Percentiles rank a stretch among this genome's conserved stretches.
Evolutionary conservation across 2,888 invertebrate genomes (phyloP).

Genomic region (Pyrgus malvae): DNA sequence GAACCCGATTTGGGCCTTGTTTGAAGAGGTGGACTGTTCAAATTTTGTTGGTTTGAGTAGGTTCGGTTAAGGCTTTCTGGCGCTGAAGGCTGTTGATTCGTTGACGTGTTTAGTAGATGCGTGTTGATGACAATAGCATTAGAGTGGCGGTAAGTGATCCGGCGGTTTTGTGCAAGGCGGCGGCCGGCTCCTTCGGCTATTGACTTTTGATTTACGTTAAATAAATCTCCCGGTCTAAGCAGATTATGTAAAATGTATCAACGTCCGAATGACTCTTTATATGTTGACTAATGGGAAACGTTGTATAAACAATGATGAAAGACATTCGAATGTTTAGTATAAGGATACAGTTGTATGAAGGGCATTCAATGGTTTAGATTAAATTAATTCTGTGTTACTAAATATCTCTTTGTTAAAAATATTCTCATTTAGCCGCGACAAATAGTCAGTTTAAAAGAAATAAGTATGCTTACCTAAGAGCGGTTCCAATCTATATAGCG

Average conservation of each 20-base stretch:
- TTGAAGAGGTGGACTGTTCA: neutral
- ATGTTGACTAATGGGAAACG: slow-evolving; percentile 12
- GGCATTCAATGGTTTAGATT: neutral
- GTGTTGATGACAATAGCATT: slow-evolving; percentile 76
- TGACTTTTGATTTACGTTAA: slow-evolving; percentile 68
- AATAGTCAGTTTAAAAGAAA: too few species aligned
- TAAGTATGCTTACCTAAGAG: too few species aligned
- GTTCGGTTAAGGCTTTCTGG: slow-evolving; percentile 25
- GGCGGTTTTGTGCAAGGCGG: slow-evolving; percentile 70
- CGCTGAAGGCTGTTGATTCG: slow-evolving; percentile 25
- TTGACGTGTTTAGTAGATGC: slow-evolving; percentile 60
- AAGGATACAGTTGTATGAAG: slow-evolving; percentile 4
- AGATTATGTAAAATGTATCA: slow-evolving; percentile 46
- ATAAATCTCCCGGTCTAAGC: slow-evolving; percentile 59
- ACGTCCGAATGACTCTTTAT: slow-evolving; percentile 9
- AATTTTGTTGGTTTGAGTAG: slow-evolving; percentile 1
- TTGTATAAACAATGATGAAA: slow-evolving; percentile 15
- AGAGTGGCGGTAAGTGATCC: slow-evolving; percentile 71
- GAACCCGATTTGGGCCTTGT: slow-evolving; percentile 22
- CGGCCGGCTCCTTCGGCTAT: slow-evolving; percentile 39
- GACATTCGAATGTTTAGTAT: slow-evolving; percentile 3
- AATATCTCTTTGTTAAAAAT: too few species aligned
- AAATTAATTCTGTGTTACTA: neutral
- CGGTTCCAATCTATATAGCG: too few species aligned
- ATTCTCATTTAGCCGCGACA: too few species aligned